Evolutionary conservation across 1,140 invertebrate species (phyloP).

Genomic region (Drosophila rhopaloa): DNA sequence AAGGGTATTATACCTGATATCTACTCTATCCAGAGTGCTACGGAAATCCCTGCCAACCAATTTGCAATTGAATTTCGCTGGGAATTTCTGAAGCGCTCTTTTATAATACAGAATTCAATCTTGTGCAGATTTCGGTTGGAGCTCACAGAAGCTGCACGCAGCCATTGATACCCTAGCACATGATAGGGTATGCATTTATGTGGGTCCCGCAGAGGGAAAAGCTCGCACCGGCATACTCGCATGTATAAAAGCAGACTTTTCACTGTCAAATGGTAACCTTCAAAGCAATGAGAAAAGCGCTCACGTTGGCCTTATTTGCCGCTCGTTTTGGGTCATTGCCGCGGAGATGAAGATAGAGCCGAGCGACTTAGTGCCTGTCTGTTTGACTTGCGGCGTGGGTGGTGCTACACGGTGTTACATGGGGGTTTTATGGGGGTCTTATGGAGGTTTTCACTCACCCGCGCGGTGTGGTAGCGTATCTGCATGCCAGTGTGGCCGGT

Average conservation of each 20-base stretch:
- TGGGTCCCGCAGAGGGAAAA: background rate
- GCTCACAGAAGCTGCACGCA: background rate
- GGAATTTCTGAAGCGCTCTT: too few species aligned
- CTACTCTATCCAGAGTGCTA: too few species aligned
- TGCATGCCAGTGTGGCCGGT: constrained; percentile 91
- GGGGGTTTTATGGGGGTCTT: too few species aligned
- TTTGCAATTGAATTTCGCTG: too few species aligned
- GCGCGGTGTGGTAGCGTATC: constrained; percentile 90
- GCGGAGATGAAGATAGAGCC: constrained; percentile 14
- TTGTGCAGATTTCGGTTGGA: too few species aligned
- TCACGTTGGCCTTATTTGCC: constrained; percentile 18
- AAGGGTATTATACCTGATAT: too few species aligned
- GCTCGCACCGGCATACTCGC: background rate
- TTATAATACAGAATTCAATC: too few species aligned
- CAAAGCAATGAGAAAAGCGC: constrained; percentile 43
- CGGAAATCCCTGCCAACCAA: too few species aligned
- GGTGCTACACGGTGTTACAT: background rate
- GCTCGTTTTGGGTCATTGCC: constrained; percentile 58
- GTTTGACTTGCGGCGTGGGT: background rate
- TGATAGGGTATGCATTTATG: background rate
- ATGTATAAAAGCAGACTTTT: constrained; percentile 4
- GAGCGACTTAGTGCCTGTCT: background rate
- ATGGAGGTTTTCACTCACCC: constrained; percentile 80
- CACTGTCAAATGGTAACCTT: constrained; percentile 56
- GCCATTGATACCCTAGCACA: background rate